A percentile compares a stretch with the other conserved stretches of the same genome.
Evolutionary conservation across 2,888 invertebrate species (phyloP).

Genomic region (Volucella zonaria): DNA sequence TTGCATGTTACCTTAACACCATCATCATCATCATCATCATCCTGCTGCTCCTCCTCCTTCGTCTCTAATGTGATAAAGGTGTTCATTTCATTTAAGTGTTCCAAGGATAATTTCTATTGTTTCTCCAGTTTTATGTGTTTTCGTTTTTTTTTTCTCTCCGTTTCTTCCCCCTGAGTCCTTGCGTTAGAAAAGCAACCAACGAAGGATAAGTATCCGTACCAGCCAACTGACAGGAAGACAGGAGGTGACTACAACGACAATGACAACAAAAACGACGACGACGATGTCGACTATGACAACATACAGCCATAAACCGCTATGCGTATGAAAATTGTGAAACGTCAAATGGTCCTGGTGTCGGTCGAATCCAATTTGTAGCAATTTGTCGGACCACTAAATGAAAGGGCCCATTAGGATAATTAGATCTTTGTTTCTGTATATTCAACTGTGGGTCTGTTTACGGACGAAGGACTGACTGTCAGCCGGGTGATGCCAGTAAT

Average conservation of each 20-base stretch:
- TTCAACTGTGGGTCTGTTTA: constrained; percentile 58
- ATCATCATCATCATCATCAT: constrained; percentile 51
- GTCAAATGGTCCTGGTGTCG: constrained; percentile 73
- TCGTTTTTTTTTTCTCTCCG: constrained; percentile 10
- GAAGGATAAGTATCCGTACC: constrained; percentile 14
- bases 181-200: constrained; percentile 50
- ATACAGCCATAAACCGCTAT: constrained; percentile 69
- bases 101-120: constrained; percentile 71
- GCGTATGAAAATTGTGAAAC: constrained; percentile 72
- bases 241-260: constrained; percentile 33
- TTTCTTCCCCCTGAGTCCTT: constrained; percentile 54
- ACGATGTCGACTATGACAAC: constrained; percentile 33
- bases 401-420: constrained; percentile 74
- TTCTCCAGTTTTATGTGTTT: constrained; percentile 27
- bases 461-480: constrained; percentile 14
- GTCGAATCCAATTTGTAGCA: constrained; percentile 74
- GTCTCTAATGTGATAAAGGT: constrained; percentile 60
- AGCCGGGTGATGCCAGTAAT: constrained; percentile 14
- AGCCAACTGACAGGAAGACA: constrained; percentile 59
- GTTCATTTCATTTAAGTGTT: constrained; percentile 73
- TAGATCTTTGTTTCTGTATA: constrained; percentile 72
- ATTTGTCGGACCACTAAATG: constrained; percentile 74
- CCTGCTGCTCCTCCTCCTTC: constrained; percentile 4
- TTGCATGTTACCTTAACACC: constrained; percentile 59
- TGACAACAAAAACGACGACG: too few relatives aligned